Conservation (phyloP, 2,113 vertebrate genomes). For the Urocitellus parryii region DNA sequence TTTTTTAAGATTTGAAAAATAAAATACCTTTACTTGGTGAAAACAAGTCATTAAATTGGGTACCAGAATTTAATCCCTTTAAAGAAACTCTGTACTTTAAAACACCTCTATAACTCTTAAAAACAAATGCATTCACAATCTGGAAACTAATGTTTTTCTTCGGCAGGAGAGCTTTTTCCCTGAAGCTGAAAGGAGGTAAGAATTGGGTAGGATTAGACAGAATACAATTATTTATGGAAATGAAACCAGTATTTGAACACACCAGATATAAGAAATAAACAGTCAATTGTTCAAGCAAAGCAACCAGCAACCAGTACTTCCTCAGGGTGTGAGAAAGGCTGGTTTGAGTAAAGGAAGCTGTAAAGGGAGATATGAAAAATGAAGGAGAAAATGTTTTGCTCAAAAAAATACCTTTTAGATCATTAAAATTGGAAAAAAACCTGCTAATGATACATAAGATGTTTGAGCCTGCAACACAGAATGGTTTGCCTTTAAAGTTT, state of each 20-base stretch:
- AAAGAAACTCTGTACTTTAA: background rate
- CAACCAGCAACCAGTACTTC: background rate
- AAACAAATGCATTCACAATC: background rate
- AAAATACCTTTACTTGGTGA: background rate
- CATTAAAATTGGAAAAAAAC: conserved; percentile 20
- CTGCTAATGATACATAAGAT: background rate
- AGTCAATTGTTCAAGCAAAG: background rate
- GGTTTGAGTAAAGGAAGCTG: background rate
- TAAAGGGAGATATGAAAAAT: background rate
- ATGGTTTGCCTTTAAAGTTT: conserved; percentile 57
- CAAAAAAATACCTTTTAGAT: background rate
- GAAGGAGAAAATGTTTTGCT: background rate
- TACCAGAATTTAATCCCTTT: background rate
- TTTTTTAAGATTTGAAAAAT: background rate
- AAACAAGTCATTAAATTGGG: background rate
- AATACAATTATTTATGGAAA: conserved; percentile 48
- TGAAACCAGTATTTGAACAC: background rate
- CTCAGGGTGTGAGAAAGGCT: rapidly evolving
- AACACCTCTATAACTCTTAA: background rate
- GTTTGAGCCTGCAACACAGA: background rate
- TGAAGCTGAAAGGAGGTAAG: background rate
- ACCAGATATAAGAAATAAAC: background rate
- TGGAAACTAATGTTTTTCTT: background rate
- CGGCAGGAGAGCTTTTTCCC: background rate
- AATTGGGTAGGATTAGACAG: background rate